Evolutionary conservation across 1,140 invertebrate genomes (phyloP).

Genomic region (Lepidurus arcticus): DNA sequence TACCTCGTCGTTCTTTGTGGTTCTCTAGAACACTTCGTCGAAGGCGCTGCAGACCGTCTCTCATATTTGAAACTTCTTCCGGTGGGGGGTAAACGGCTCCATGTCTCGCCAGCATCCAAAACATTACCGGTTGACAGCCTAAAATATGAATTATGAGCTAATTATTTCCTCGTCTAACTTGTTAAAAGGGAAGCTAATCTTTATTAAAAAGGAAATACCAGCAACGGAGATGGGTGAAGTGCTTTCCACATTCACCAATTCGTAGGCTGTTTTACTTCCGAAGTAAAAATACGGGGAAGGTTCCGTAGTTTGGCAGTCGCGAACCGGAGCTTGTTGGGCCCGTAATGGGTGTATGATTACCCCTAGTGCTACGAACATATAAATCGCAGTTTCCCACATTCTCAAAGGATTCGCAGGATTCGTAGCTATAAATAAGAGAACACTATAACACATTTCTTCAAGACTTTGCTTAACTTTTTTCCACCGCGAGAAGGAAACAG

Average conservation of each 20-base stretch:
- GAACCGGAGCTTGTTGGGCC: slow-evolving; percentile 35
- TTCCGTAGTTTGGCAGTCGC: slow-evolving; percentile 54
- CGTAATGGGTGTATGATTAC: neutral
- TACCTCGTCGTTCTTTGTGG: slow-evolving; percentile 47
- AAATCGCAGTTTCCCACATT: neutral
- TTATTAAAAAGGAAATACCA: neutral
- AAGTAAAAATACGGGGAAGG: slow-evolving; percentile 56
- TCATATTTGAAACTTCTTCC: slow-evolving; percentile 49
- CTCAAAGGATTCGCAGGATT: neutral
- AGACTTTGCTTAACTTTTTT: too few relatives aligned
- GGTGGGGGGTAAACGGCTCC: slow-evolving; percentile 56
- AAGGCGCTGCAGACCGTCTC: slow-evolving; percentile 48
- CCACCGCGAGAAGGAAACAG: too few relatives aligned
- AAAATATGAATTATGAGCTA: slow-evolving; percentile 25
- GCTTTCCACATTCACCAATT: slow-evolving; percentile 49
- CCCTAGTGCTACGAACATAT: neutral
- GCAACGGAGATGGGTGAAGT: slow-evolving; percentile 28
- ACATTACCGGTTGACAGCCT: slow-evolving; percentile 56
- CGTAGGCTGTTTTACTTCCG: slow-evolving; percentile 58
- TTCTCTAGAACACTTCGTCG: slow-evolving; percentile 54
- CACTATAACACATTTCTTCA: too few relatives aligned
- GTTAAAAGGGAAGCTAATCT: neutral
- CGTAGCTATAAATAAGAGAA: neutral
- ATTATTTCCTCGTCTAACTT: neutral
- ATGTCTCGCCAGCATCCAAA: slow-evolving; percentile 58